These are phyloP conservation scores for Dynastes maya DNA, from an alignment of 2,888 invertebrate genomes.

Conservation along the genomic window DNA sequence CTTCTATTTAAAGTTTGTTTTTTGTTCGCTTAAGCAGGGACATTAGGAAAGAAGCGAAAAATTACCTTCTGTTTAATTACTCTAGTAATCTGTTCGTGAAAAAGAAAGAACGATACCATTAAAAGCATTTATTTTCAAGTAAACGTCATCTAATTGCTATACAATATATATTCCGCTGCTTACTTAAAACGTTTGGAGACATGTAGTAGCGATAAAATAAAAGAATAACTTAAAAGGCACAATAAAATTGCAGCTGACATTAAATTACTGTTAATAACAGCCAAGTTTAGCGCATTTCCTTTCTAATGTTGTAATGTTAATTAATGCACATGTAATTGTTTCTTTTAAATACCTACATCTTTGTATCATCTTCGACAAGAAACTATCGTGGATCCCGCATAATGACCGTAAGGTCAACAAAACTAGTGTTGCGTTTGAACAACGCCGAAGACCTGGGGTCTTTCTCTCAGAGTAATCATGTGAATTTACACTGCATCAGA, in stretches of 20 bases:
- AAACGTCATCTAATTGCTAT: neutral
- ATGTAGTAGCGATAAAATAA: neutral
- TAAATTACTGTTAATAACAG: too few relatives aligned
- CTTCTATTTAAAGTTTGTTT: constrained; percentile 30
- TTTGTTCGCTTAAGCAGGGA: constrained; percentile 26
- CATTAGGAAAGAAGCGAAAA: constrained; percentile 27
- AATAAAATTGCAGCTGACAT: neutral
- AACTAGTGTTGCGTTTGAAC: too few relatives aligned
- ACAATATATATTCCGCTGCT: neutral
- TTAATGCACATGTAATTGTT: too few relatives aligned
- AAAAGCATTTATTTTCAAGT: constrained; percentile 1
- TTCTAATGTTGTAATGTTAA: too few relatives aligned
- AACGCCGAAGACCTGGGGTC: too few relatives aligned
- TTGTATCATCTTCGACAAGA: too few relatives aligned
- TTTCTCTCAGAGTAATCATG: too few relatives aligned
- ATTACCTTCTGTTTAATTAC: constrained; percentile 35
- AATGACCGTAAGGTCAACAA: too few relatives aligned
- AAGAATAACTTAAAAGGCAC: neutral
- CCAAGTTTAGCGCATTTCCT: too few relatives aligned
- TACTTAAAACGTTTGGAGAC: neutral
- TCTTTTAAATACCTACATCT: too few relatives aligned
- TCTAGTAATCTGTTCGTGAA: constrained; percentile 20
- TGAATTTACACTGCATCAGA: too few relatives aligned
- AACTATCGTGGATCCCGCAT: too few relatives aligned
- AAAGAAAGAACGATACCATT: constrained; percentile 14